Evolutionary conservation across 2,888 invertebrate genomes (phyloP).

Genomic region (Apamea crenata): DNA sequence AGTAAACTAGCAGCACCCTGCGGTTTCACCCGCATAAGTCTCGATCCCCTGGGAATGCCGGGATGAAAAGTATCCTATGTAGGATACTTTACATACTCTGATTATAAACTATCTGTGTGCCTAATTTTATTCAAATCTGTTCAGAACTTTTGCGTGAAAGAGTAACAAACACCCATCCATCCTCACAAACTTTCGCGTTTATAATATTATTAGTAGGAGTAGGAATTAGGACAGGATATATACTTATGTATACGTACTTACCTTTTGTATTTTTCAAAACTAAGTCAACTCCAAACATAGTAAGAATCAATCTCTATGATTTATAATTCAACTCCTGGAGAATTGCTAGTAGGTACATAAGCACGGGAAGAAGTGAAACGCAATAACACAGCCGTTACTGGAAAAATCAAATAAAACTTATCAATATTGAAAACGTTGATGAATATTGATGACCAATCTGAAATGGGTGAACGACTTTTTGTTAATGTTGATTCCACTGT

Average conservation of each 20-base stretch:
- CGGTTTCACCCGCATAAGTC: too few species aligned
- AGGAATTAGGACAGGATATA: background rate
- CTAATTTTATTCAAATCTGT: too few species aligned
- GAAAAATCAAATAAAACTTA: conserved; percentile 54
- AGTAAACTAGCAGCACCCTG: too few species aligned
- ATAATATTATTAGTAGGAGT: too few species aligned
- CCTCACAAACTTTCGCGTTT: too few species aligned
- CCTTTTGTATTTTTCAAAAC: background rate
- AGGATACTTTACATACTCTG: too few species aligned
- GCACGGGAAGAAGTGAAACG: conserved; percentile 17
- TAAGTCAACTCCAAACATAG: background rate
- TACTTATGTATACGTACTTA: background rate
- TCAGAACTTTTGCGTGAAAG: too few species aligned
- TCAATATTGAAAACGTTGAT: conserved; percentile 59
- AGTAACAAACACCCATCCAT: too few species aligned
- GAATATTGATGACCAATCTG: conserved; percentile 57
- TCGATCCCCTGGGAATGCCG: too few species aligned
- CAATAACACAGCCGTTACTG: conserved; percentile 30
- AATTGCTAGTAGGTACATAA: conserved; percentile 18
- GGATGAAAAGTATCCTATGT: too few species aligned
- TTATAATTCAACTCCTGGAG: conserved; percentile 12
- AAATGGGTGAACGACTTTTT: conserved; percentile 42
- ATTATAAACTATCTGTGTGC: too few species aligned
- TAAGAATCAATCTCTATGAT: conserved; percentile 15
- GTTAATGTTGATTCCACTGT: conserved; percentile 42